Conservation (phyloP, 2,888 invertebrate species). For the Calameuta idolon region DNA sequence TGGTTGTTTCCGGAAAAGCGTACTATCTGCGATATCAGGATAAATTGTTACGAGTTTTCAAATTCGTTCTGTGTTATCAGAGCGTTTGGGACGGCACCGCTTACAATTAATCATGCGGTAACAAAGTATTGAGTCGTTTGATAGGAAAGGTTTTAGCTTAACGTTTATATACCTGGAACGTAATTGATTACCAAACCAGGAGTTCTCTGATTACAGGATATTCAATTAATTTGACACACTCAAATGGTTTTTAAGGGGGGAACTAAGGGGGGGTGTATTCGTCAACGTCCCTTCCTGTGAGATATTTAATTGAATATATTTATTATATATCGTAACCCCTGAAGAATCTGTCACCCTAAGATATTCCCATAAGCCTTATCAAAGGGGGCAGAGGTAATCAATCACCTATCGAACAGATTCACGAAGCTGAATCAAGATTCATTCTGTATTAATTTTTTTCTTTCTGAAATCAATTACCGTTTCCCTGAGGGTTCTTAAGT, state of each 20-base stretch:
- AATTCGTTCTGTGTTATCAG: not conserved
- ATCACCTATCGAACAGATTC: conserved; percentile 7
- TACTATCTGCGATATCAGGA: not conserved
- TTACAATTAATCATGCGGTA: not conserved
- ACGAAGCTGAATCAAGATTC: conserved; percentile 8
- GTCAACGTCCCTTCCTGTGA: not conserved
- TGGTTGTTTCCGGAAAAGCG: not conserved
- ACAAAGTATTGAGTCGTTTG: not conserved
- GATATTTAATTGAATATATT: conserved; percentile 9
- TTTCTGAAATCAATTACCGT: not conserved
- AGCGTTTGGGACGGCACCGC: not conserved
- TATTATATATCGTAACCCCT: conserved; percentile 5
- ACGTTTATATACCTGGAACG: not conserved
- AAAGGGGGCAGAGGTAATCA: not conserved
- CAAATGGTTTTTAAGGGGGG: not conserved
- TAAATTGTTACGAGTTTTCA: not conserved
- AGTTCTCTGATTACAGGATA: not conserved
- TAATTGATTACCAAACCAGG: conserved; percentile 3
- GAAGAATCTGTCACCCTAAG: conserved; percentile 6
- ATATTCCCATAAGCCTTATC: conserved; percentile 7
- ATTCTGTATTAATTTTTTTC: conserved; percentile 3
- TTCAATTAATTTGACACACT: conserved; percentile 4
- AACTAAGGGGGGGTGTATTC: not conserved
- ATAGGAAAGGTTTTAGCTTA: not conserved
- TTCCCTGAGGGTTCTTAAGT: not conserved